phyloP scores from a whole-genome alignment of 1,140 invertebrate genomes.

The Nebria ingens region DNA sequence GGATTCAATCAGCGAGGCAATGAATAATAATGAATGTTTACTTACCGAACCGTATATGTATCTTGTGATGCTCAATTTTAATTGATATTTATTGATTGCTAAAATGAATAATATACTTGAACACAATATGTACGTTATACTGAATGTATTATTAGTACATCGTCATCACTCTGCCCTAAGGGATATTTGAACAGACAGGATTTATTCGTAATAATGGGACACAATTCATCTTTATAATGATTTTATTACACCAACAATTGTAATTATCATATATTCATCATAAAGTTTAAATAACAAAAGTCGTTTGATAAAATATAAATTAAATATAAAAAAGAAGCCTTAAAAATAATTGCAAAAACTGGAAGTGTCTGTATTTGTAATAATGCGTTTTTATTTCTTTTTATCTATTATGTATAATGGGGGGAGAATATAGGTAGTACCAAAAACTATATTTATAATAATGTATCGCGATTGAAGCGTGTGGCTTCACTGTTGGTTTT shows the following conservation, averaged over 20 bases:
- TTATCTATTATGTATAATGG: neutral
- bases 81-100: too few species aligned
- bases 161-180: too few species aligned
- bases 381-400: neutral
- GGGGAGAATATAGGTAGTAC: neutral
- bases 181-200: too few species aligned
- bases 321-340: constrained; percentile 17
- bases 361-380: constrained; percentile 7
- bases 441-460: too few species aligned
- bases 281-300: constrained; percentile 10
- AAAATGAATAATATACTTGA: too few species aligned
- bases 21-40: too few species aligned
- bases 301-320: constrained; percentile 21
- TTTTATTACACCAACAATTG: constrained; percentile 38
- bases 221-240: constrained; percentile 23
- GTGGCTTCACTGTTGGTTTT: constrained; percentile 10
- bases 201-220: neutral
- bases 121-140: too few species aligned
- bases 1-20: too few species aligned
- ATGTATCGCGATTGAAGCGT: constrained; percentile 8
- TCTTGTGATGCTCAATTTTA: too few species aligned
- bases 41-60: too few species aligned
- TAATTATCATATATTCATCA: constrained; percentile 31
- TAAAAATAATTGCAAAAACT: constrained; percentile 13
- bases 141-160: too few species aligned